Percentiles rank a stretch among this genome's conserved stretches.
Evolutionary conservation across 2,888 invertebrate species (phyloP).

Genomic region (Eupithecia insigniata): DNA sequence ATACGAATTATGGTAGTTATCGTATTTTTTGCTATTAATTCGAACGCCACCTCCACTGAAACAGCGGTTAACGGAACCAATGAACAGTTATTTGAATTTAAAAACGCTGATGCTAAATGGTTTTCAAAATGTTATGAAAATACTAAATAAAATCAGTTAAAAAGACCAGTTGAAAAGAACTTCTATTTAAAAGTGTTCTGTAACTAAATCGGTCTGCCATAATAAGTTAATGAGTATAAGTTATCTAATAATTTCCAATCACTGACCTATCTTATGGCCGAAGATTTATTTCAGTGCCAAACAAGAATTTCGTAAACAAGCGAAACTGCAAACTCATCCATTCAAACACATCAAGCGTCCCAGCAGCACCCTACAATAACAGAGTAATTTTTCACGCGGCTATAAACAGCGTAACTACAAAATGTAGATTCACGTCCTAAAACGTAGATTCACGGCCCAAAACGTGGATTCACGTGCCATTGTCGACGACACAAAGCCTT

Average conservation of each 20-base stretch:
- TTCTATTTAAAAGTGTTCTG: no score
- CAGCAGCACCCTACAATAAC: constrained; percentile 57
- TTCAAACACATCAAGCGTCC: constrained; percentile 25
- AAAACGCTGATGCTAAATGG: background rate
- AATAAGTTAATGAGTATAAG: background rate
- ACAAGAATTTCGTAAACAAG: constrained; percentile 14
- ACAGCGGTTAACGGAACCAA: background rate
- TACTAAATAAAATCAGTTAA: background rate
- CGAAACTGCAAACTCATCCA: constrained; percentile 32
- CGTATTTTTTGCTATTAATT: background rate
- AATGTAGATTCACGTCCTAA: constrained; percentile 57
- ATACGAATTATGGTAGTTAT: constrained; percentile 53
- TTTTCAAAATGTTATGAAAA: background rate
- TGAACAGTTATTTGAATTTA: background rate
- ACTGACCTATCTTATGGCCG: constrained; percentile 6
- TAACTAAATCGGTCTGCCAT: background rate
- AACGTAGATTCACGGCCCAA: constrained; percentile 62
- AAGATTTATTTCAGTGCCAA: no score
- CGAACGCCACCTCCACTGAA: background rate
- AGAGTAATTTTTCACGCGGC: constrained; percentile 69
- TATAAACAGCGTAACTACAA: constrained; percentile 60
- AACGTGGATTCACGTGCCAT: constrained; percentile 66
- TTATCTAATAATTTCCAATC: background rate
- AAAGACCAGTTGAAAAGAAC: no score
- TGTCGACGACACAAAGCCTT: constrained; percentile 68